These are phyloP conservation scores for Callinectes sapidus DNA, from an alignment of 2,888 invertebrate species.

Conservation along the genomic window DNA sequence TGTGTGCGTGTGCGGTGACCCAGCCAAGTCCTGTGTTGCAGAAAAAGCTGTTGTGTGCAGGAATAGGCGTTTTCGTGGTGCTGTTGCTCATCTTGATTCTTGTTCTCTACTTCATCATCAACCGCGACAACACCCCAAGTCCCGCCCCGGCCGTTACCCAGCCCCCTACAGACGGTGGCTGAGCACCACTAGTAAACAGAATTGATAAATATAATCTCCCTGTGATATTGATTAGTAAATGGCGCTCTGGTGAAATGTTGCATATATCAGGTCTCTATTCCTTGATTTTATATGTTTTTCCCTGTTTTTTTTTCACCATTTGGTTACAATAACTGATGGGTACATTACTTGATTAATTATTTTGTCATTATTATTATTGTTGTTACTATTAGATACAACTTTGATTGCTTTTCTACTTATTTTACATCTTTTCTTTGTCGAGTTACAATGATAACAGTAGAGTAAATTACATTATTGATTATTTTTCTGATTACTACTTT, in stretches of 20 bases:
- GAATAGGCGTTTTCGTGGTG: constrained; percentile 53
- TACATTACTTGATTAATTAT: background rate
- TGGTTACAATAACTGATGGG: background rate
- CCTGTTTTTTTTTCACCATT: background rate
- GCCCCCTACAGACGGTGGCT: background rate
- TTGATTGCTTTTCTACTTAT: background rate
- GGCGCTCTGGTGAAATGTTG: background rate
- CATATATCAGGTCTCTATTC: no score
- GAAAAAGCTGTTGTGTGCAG: constrained; percentile 58
- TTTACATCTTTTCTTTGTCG: background rate
- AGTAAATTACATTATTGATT: no score
- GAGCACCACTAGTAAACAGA: background rate
- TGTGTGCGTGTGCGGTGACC: background rate
- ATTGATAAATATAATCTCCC: background rate
- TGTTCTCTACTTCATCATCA: constrained; percentile 49
- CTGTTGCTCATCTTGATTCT: constrained; percentile 50
- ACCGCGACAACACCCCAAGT: background rate
- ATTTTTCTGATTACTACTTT: no score
- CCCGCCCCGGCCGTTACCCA: background rate
- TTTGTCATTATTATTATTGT: background rate
- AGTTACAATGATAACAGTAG: background rate
- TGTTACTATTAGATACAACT: background rate
- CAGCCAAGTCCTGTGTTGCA: constrained; percentile 41
- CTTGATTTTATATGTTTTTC: no score
- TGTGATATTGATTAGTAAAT: background rate